Base-by-base conservation (phyloP, 2,888 invertebrate genomes). In the Amphipoea lucens region DNA sequence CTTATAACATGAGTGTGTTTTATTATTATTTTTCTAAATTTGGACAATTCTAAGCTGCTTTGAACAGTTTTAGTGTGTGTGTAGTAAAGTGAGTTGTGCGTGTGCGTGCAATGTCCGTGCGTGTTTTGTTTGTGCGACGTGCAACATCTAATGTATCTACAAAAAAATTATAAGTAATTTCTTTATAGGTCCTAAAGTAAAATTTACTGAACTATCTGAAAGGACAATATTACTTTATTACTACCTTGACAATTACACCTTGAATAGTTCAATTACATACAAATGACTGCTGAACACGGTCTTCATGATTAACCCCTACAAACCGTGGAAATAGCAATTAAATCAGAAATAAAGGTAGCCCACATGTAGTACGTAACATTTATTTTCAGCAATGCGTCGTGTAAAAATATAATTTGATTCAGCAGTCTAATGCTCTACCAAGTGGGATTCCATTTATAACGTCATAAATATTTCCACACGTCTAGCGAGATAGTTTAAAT, bases 81-180 rank as follows among this genome's bases (percentile, higher is more conserved):
- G 72, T 82, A 82, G 71, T 70, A 76, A 62, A 81, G 75, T 81
- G 71, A 71, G 72, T 51, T 66, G 76, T 78, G 73, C 82, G 79
- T 81, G 75, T 86, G 84, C 87, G 86, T 85, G 89, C 83, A 85
- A 71, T 74, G 82, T 85, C 76, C 76, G 85, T 89, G 85, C 80
- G 66, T 76, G 76, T 87, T 67, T 83, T 60, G 78, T 29, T 62
- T 62, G 29, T 82, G 76, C 82, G 45, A 69, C 83, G 84, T 90
- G 90, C 85, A 83, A 78, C 36, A 72, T 77, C 36, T 70, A 68
- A 75, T 65, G 42, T 75, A 69, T 83, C 71, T 79, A 85, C 57
- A 82, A 62, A 57, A 81, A 3, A 81, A 3, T 42, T 62, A 45
- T 36, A 67, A 42, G 14, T 62, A 57, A 45, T 66, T 69, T 40